These are phyloP conservation scores for Plotosus lineatus DNA, from an alignment of 2,113 vertebrate genomes.

Conservation along the genomic window DNA sequence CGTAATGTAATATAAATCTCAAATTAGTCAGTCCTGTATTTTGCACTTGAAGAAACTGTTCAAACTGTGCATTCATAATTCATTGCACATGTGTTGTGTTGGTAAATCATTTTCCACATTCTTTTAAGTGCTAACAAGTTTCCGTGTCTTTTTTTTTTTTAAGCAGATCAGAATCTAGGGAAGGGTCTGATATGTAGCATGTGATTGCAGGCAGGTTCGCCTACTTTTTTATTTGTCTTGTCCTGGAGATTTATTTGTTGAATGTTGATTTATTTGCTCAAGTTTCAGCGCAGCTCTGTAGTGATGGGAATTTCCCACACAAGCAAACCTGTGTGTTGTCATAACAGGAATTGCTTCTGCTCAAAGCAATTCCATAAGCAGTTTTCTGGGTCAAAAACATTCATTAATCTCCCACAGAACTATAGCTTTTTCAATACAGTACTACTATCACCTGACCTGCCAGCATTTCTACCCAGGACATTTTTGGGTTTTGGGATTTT, in stretches of 20 bases:
- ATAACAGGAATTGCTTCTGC: conserved; percentile 10
- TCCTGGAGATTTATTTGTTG: not conserved
- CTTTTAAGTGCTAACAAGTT: not conserved
- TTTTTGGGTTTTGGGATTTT: not conserved
- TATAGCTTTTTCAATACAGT: not conserved
- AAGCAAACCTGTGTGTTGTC: not conserved
- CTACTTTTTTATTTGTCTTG: not conserved
- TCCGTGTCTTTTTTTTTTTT: not conserved
- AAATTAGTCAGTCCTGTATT: not conserved
- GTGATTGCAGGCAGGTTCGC: not conserved
- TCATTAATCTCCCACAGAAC: not conserved
- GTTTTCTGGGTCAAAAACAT: not conserved
- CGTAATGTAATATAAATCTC: no score
- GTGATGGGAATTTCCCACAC: not conserved
- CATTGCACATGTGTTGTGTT: not conserved
- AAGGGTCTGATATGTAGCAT: not conserved
- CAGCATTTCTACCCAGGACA: not conserved
- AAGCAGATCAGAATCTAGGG: not conserved
- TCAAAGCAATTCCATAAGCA: conserved; percentile 10
- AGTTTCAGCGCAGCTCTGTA: not conserved
- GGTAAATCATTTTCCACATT: not conserved
- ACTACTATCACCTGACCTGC: not conserved
- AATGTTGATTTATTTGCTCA: not conserved
- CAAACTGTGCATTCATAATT: not conserved
- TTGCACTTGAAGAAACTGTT: not conserved